Conservation (phyloP, 2,888 invertebrate species). For the Lasioglossum figueresi region DNA sequence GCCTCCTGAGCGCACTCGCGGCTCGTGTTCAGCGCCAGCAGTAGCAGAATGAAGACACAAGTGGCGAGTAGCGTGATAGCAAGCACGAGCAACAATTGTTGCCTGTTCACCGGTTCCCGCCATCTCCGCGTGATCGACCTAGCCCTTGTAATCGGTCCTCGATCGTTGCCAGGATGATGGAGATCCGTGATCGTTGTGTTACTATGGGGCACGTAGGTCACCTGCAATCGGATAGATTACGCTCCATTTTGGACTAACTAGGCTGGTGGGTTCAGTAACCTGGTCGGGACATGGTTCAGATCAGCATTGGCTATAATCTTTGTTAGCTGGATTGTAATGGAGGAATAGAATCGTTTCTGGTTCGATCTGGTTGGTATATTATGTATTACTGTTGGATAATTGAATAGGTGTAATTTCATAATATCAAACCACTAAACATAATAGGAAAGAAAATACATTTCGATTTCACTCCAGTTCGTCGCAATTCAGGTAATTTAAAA, state of each 20-base stretch:
- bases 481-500: no score
- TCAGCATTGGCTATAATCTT: neutral
- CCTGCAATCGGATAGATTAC: constrained; percentile 64
- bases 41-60: constrained; percentile 77
- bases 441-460: no score
- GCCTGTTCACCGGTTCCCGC: constrained; percentile 72
- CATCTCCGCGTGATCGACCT: constrained; percentile 76
- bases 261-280: neutral
- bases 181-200: constrained; percentile 75
- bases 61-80: constrained; percentile 76
- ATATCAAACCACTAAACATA: no score
- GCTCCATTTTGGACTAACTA: neutral
- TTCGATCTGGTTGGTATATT: no score
- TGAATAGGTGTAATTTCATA: no score
- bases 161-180: constrained; percentile 67
- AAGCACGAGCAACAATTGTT: constrained; percentile 76
- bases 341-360: neutral
- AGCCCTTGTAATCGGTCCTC: constrained; percentile 71
- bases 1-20: constrained; percentile 74
- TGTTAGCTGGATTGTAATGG: neutral
- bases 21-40: constrained; percentile 75
- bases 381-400: no score
- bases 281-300: neutral
- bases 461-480: no score
- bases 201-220: constrained; percentile 78